Percentiles rank a stretch among this genome's conserved stretches.
phyloP scores from a whole-genome alignment of 64 coral and sea anemone genomes.

The Hydrozoanthus tunicans region DNA sequence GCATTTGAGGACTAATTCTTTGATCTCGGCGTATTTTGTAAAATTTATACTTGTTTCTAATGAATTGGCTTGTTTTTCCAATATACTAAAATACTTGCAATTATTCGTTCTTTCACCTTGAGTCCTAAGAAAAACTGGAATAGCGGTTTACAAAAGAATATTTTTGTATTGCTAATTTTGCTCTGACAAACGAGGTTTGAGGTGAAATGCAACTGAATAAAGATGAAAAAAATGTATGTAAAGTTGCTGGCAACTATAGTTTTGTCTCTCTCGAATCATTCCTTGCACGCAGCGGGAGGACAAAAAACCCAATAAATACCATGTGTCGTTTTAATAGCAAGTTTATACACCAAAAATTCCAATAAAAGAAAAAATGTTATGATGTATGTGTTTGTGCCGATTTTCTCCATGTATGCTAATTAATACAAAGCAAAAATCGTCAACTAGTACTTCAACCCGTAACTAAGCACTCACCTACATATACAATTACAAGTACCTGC shows the following conservation, averaged over 20 bases:
- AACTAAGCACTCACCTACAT: too few species aligned
- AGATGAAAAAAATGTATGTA: background rate
- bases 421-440: too few species aligned
- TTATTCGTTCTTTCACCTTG: constrained; percentile 2
- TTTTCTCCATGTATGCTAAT: too few species aligned
- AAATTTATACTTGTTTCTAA: constrained; percentile 48
- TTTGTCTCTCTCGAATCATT: constrained; percentile 7
- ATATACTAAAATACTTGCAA: background rate
- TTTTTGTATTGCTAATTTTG: constrained; percentile 40
- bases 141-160: background rate
- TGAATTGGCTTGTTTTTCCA: constrained; percentile 14
- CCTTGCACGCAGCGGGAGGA: constrained; percentile 12
- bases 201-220: background rate
- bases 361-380: constrained; percentile 33
- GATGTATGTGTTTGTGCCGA: background rate
- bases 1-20: background rate
- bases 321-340: constrained; percentile 19
- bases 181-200: constrained; percentile 14
- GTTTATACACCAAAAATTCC: background rate
- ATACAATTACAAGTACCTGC: too few species aligned
- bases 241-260: background rate
- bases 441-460: too few species aligned
- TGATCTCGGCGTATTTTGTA: constrained; percentile 27
- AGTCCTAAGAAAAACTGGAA: background rate
- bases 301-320: background rate